Percentiles rank a stretch among this genome's conserved stretches.
Evolutionary conservation across 2,888 invertebrate species (phyloP).

Genomic region (Trissolcus brochymenae): DNA sequence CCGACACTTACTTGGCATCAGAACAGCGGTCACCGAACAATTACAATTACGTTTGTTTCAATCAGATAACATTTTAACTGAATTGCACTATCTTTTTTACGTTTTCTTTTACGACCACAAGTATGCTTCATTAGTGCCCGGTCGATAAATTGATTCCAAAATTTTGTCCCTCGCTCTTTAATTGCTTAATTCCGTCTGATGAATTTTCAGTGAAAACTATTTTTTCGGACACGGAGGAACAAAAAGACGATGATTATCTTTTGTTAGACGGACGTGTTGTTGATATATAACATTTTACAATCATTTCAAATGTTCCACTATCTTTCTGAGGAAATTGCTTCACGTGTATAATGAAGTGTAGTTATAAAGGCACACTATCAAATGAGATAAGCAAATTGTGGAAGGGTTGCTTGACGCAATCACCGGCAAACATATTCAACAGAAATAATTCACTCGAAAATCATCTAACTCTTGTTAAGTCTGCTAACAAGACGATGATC

Average conservation of each 20-base stretch:
- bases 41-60: conserved; percentile 53
- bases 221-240: conserved; percentile 9
- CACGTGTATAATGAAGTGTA: conserved; percentile 50
- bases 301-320: conserved; percentile 47
- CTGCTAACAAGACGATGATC: too few species aligned
- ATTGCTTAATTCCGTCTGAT: conserved; percentile 34
- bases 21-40: conserved; percentile 38
- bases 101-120: conserved; percentile 35
- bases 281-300: conserved; percentile 43
- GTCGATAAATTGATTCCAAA: conserved; percentile 39
- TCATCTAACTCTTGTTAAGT: too few species aligned
- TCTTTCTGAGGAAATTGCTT: conserved; percentile 47
- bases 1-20: conserved; percentile 48
- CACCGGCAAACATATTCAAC: conserved; percentile 14
- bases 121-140: conserved; percentile 36
- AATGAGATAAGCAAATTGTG: conserved; percentile 48
- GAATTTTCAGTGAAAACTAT: conserved; percentile 36
- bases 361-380: conserved; percentile 54
- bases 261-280: conserved; percentile 32
- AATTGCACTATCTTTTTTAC: conserved; percentile 32
- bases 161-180: conserved; percentile 24
- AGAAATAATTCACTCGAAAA: conserved; percentile 38
- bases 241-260: conserved; percentile 20
- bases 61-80: conserved; percentile 47
- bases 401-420: conserved; percentile 36